Evolutionary conservation across 2,113 vertebrate genomes (phyloP).

Genomic region (Notothenia rossii): DNA sequence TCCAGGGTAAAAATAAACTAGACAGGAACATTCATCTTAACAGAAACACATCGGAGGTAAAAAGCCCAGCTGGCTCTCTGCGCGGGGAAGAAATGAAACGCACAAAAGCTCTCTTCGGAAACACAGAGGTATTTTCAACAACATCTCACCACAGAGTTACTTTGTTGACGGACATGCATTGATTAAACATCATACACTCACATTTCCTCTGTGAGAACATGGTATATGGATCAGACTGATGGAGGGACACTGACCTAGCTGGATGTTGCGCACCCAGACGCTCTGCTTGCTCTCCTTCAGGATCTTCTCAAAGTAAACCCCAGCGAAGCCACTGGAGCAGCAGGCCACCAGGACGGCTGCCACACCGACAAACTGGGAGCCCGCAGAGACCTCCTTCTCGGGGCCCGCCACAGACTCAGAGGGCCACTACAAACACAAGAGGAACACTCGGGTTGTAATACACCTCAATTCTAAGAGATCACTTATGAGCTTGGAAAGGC

Average conservation of each 20-base stretch:
- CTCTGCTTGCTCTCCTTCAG: constrained; percentile 98
- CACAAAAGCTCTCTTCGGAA: constrained; percentile 10
- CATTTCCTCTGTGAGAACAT: not conserved
- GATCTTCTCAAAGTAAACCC: constrained; percentile 99
- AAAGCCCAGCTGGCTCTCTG: constrained; percentile 51
- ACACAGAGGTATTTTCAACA: constrained; percentile 8
- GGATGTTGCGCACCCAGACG: constrained; percentile 98
- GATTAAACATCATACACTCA: not conserved
- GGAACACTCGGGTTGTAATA: not conserved
- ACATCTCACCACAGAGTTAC: not conserved
- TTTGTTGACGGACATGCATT: not conserved
- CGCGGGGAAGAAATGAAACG: constrained; percentile 13
- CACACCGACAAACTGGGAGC: constrained; percentile 93
- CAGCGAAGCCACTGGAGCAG: constrained; percentile 97
- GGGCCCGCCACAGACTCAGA: constrained; percentile 83
- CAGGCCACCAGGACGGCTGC: constrained; percentile 94
- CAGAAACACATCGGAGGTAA: constrained; percentile 51
- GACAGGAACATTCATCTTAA: constrained; percentile 73
- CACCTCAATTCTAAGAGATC: not conserved
- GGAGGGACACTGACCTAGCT: constrained; percentile 87
- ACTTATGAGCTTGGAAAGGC: not conserved
- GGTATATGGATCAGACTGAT: not conserved
- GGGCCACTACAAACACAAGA: constrained; percentile 88
- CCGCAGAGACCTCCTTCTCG: constrained; percentile 85
- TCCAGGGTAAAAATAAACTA: constrained; percentile 76